Evolutionary conservation across 1,140 invertebrate genomes (phyloP).

Genomic region (Drosophila santomea): DNA sequence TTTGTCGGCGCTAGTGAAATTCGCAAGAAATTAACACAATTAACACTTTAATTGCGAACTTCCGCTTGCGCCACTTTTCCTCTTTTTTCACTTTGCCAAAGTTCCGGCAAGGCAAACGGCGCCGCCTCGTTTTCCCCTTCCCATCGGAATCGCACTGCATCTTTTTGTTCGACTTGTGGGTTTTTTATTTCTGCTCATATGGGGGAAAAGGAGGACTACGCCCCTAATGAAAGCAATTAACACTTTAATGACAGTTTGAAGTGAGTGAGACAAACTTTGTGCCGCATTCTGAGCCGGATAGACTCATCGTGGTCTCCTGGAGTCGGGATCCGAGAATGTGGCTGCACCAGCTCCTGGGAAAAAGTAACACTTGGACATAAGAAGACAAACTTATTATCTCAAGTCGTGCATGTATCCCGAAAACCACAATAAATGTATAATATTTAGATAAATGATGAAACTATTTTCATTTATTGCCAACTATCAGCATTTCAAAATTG

Average conservation of each 20-base stretch:
- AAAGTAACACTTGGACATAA: slow-evolving; percentile 11
- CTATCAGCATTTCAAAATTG: background rate
- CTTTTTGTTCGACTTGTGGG: slow-evolving; percentile 38
- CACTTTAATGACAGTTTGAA: slow-evolving; percentile 81
- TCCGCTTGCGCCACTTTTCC: slow-evolving; percentile 70
- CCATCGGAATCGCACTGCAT: slow-evolving; percentile 40
- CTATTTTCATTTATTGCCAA: too few species aligned
- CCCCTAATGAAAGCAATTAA: slow-evolving; percentile 76
- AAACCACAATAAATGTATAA: background rate
- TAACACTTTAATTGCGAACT: slow-evolving; percentile 81
- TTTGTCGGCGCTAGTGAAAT: slow-evolving; percentile 46
- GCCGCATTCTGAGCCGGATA: slow-evolving; percentile 29
- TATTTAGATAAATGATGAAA: background rate
- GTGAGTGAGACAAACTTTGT: slow-evolving; percentile 63
- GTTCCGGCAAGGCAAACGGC: slow-evolving; percentile 56
- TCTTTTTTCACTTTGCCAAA: slow-evolving; percentile 47
- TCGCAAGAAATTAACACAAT: slow-evolving; percentile 81
- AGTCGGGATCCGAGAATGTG: slow-evolving; percentile 16
- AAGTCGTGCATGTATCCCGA: background rate
- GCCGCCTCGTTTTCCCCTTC: slow-evolving; percentile 24
- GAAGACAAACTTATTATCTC: background rate
- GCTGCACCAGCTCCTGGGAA: background rate
- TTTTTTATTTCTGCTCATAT: slow-evolving; percentile 40
- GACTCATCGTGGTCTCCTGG: slow-evolving; percentile 22
- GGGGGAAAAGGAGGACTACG: slow-evolving; percentile 7